Evolutionary conservation across 2,113 vertebrate genomes (phyloP), one percentile per base, ranked within the genome.

Genomic region (Mirza zaza): DNA sequence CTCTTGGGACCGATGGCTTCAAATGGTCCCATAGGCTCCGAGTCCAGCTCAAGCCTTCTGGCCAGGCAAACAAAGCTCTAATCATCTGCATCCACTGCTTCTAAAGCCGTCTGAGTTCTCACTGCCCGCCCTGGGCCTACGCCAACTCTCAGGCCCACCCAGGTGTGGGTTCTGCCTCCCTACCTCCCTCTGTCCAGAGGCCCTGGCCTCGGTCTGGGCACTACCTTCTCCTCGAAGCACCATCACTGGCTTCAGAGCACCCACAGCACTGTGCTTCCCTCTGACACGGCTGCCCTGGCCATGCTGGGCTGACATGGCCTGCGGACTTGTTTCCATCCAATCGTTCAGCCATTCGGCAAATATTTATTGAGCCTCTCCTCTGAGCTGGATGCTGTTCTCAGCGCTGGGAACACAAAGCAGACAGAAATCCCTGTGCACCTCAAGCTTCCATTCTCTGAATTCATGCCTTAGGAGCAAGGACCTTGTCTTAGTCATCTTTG

Each of bases 71-170:
- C 7, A 23, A 42, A 8, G 3, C 36, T 14, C 32, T 23, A 27
- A 1, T 39, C 79, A 73, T 3, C 25, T 42, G 61, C 42, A 45
- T 42, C 27, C 8, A 27, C 13, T 42, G 65, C 48, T 32, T 52
- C 65, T 1, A 4, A 68, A 12, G 13, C 75, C 3, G 8, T 17
- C 2, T 14, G 39, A 23, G 63, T 25, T 15, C 75, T 29, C 48
- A 2, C 8, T 11, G 34, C 42, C 20, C 80, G 3, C 42, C 2
- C 34, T 2, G 0, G 0, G 57, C 70, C 70, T 23, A 80, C 14
- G 48, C 34, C 67, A 2, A 11, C 39, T 63, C 42, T 20, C 80
- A 36, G 6, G 1, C 12, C 89, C 89, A 52, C 67, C 67, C 9
- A 2, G 50, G 63, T 1, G 1, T 23, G 52, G 39, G 17, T 63